Base-by-base conservation (phyloP, 2,113 vertebrate species). In the Chelonoidis abingdonii region DNA sequence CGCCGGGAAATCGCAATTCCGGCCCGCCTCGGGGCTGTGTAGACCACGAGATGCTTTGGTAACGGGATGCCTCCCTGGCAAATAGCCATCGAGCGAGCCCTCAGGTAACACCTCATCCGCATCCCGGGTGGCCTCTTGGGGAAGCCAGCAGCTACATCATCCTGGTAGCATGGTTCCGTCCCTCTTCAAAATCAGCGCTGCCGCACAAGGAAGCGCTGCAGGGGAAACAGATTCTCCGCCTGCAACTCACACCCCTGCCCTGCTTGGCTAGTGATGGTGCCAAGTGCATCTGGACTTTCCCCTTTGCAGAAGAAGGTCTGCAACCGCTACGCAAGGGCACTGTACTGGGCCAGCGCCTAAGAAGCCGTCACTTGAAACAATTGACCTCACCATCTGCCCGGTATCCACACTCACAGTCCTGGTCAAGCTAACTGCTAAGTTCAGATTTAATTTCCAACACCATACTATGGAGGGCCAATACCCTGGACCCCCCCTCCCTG, bases 401-500 rank as follows among this genome's bases (percentile, higher is more conserved):
- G 12, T 38, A 38, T 41, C 14, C 25, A 5, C 72, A 10, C 17
- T 8, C 25, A 22, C 24, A 27, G 75, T 27, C 11, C 75, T 47
- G 41, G 2, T 9, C 14, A 35, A 65, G 6, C 8, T 35, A 16
- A n/a, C 35, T 21, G 35, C 8, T 65, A 29, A 29, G 1, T 59
- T 59, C 57, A 38, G n/a, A 72, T 10, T 38, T 27, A 49, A 3
- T 1, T 4, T 22, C 16, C 85, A 4, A 29, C 6, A 14, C 29
- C 59, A 38, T 21, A 2, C 21, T 14, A 8, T 5, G 38, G 38
- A 25, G 22, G 22, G 16, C 22, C 72, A 76, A 6, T 22, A 8
- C 17, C 8, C 44, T 54, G 3, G 7, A 41, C 13, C 16, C 3
- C 16, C 3, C 2, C 2, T 49, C 11, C 5, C 19, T 22, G 35